Percentiles rank a stretch among this genome's conserved stretches.
phyloP scores from a whole-genome alignment of 2,888 invertebrate species.

The Cepaea hortensis region DNA sequence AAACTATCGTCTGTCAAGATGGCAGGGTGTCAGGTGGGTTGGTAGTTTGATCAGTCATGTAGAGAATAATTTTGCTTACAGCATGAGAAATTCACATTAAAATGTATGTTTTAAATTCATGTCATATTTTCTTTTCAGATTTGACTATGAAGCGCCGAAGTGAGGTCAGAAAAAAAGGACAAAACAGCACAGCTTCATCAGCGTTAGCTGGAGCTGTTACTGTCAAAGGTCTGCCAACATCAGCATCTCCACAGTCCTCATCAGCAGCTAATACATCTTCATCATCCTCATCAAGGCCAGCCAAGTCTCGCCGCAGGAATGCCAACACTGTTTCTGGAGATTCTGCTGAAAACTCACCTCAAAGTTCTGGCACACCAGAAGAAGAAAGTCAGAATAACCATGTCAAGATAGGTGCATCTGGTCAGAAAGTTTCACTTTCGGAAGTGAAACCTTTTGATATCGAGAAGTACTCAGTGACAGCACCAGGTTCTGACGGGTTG shows the following conservation, averaged over 20 bases:
- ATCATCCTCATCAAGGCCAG: conserved; percentile 15
- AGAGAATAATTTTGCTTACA: no score
- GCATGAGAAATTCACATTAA: no score
- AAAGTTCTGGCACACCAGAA: conserved; percentile 17
- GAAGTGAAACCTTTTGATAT: background rate
- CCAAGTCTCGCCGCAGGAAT: conserved; percentile 33
- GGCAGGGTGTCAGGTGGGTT: no score
- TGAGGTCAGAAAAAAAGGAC: conserved; percentile 57
- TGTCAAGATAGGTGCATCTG: background rate
- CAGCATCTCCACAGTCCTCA: background rate
- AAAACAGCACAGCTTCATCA: conserved; percentile 50
- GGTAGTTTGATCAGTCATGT: no score
- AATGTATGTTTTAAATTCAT: no score
- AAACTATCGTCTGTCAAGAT: no score
- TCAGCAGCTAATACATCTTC: background rate
- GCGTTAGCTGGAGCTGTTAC: conserved; percentile 46
- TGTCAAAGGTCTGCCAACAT: background rate
- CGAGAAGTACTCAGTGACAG: background rate
- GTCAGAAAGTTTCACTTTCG: conserved; percentile 18
- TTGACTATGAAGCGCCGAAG: conserved; percentile 57
- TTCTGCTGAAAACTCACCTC: conserved; percentile 37
- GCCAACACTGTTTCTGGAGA: conserved; percentile 29
- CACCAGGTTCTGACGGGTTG: background rate
- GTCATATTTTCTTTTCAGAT: conserved; percentile 35
- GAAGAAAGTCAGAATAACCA: conserved; percentile 20